phyloP scores from a whole-genome alignment of 2,888 invertebrate genomes.

The Arrhopalites spinosus region DNA sequence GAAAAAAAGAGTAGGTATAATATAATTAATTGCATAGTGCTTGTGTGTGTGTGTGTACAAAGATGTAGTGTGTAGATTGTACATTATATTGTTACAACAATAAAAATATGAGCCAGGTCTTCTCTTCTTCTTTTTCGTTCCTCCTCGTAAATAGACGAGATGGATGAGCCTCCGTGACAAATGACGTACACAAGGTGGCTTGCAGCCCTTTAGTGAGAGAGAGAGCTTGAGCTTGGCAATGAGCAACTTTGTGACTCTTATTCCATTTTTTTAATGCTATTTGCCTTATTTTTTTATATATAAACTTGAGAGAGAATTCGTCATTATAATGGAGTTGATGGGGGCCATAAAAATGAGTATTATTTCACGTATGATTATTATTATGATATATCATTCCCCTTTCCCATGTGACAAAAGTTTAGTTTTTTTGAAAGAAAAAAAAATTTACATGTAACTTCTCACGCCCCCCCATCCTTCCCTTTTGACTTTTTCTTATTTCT shows the following conservation, averaged over 20 bases:
- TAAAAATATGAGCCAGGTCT: no score
- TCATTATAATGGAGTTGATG: no score
- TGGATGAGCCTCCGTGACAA: not conserved
- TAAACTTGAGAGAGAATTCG: not conserved
- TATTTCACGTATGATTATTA: no score
- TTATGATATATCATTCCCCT: not conserved
- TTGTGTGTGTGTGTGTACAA: no score
- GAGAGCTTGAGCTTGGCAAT: no score
- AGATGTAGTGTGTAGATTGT: no score
- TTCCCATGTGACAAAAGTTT: slow-evolving; percentile 17
- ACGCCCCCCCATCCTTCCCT: slow-evolving; percentile 2
- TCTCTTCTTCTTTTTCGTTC: no score
- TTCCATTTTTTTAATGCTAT: not conserved
- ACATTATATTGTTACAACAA: no score
- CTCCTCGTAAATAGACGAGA: not conserved
- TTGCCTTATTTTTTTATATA: not conserved
- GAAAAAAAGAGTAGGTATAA: no score
- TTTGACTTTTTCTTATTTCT: not conserved
- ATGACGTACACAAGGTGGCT: not conserved
- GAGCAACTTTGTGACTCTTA: no score
- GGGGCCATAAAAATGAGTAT: not conserved
- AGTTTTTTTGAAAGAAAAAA: not conserved
- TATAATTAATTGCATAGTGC: no score
- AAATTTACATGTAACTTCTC: not conserved
- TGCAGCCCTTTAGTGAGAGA: no score